Evolutionary conservation across 2,797 vertebrate species (phyloP).

Genomic region (Acrossocheilus fasciatus): DNA sequence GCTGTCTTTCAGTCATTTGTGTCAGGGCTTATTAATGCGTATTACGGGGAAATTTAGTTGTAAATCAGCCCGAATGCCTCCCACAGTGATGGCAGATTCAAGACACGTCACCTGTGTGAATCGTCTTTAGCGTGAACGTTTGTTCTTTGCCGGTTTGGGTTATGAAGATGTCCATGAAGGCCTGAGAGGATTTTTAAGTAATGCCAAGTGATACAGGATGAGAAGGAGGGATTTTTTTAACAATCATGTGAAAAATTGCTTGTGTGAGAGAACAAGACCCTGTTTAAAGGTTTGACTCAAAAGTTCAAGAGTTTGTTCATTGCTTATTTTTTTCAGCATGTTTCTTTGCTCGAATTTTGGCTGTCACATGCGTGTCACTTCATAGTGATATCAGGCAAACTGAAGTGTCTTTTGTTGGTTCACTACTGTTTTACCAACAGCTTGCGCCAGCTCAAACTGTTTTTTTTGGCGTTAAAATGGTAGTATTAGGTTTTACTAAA

Average conservation of each 20-base stretch:
- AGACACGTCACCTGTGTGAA: neutral
- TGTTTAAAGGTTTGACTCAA: neutral
- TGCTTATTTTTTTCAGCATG: neutral
- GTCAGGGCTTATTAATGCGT: slow-evolving; percentile 18
- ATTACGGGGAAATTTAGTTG: slow-evolving; percentile 10
- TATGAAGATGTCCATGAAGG: slow-evolving; percentile 15
- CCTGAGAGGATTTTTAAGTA: neutral
- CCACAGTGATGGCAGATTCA: neutral
- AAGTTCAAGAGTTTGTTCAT: neutral
- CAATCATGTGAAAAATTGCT: neutral
- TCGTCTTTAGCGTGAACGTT: neutral
- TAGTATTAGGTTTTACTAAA: too few relatives aligned
- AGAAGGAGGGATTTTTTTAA: neutral
- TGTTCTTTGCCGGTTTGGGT: slow-evolving; percentile 31
- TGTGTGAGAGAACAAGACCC: neutral
- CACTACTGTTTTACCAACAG: too few relatives aligned
- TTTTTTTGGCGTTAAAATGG: too few relatives aligned
- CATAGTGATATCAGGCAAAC: neutral
- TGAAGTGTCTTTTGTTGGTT: too few relatives aligned
- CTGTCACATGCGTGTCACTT: neutral
- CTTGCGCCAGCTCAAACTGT: too few relatives aligned
- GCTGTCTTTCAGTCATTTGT: slow-evolving; percentile 10
- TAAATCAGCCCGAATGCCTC: neutral
- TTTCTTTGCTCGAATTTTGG: neutral
- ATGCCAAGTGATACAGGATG: neutral